A percentile compares a stretch with the other conserved stretches of the same genome.
Conservation (phyloP, 1,140 invertebrate genomes). For the Macrostomum lignano region DNA sequence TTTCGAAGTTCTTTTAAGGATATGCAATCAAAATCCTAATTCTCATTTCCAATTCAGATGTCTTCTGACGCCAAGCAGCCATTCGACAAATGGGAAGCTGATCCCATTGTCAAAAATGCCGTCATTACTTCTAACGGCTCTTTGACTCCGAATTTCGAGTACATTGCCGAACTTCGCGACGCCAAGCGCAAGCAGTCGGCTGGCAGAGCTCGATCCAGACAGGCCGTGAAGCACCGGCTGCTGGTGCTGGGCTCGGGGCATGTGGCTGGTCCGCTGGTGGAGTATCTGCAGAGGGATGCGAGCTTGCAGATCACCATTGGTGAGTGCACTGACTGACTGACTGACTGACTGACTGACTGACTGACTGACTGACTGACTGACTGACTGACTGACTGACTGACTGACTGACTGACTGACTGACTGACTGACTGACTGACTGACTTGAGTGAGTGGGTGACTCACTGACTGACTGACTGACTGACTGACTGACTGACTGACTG, state of each 20-base stretch:
- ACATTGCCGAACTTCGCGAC: conserved; percentile 59
- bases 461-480: no score
- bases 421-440: no score
- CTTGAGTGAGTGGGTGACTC: no score
- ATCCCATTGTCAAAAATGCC: conserved; percentile 45
- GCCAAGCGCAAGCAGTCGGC: conserved; percentile 25
- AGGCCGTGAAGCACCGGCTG: conserved; percentile 31
- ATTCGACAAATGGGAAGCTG: conserved; percentile 47
- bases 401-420: no score
- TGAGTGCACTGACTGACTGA: no score
- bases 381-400: no score
- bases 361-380: no score
- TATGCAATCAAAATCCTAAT: no score
- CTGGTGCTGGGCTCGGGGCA: conserved; percentile 75
- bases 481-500: no score
- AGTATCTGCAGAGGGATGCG: conserved; percentile 57
- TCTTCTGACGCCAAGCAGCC: conserved; percentile 56
- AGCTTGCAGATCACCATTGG: conserved; percentile 49
- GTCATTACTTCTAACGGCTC: conserved; percentile 80
- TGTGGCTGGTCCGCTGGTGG: conserved; percentile 63
- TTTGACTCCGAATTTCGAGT: conserved; percentile 67
- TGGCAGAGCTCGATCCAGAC: conserved; percentile 13
- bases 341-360: no score
- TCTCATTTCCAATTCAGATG: no score
- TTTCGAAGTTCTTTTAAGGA: no score